These are phyloP conservation scores for Neopelma chrysocephalum DNA, from an alignment of 2,797 vertebrate genomes.

Conservation along the genomic window DNA sequence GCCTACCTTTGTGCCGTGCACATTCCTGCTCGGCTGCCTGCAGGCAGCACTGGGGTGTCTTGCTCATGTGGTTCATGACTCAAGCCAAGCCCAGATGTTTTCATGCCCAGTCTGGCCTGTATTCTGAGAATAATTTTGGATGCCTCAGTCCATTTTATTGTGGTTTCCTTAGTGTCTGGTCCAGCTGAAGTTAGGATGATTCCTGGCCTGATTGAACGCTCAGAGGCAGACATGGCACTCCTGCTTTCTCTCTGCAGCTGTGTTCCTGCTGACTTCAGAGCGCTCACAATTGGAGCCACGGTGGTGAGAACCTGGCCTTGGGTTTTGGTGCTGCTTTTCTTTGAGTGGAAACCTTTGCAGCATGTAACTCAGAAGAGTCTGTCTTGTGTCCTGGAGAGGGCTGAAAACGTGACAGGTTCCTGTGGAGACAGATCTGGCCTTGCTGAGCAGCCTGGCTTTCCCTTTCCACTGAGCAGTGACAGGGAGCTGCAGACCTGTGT, in stretches of 20 bases:
- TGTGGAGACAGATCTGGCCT: background rate
- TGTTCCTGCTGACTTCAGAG: background rate
- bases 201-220: background rate
- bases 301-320: background rate
- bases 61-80: conserved; percentile 27
- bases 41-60: background rate
- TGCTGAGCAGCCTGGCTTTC: background rate
- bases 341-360: background rate
- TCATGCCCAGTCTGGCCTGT: conserved; percentile 50
- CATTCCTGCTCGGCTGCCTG: background rate
- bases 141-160: conserved; percentile 51
- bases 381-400: background rate
- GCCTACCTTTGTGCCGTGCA: background rate
- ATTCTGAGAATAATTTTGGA: conserved; percentile 40
- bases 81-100: conserved; percentile 56
- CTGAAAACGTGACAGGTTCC: background rate
- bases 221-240: background rate
- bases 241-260: background rate
- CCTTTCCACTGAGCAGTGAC: background rate
- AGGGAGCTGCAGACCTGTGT: background rate
- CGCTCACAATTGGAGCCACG: rapidly evolving
- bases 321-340: background rate
- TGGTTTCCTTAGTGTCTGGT: conserved; percentile 46
- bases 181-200: background rate
- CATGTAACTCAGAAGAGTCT: background rate